A percentile compares a stretch with the other conserved stretches of the same genome.
Conservation (phyloP, 2,797 vertebrate genomes). For the Sebastes cheni region DNA sequence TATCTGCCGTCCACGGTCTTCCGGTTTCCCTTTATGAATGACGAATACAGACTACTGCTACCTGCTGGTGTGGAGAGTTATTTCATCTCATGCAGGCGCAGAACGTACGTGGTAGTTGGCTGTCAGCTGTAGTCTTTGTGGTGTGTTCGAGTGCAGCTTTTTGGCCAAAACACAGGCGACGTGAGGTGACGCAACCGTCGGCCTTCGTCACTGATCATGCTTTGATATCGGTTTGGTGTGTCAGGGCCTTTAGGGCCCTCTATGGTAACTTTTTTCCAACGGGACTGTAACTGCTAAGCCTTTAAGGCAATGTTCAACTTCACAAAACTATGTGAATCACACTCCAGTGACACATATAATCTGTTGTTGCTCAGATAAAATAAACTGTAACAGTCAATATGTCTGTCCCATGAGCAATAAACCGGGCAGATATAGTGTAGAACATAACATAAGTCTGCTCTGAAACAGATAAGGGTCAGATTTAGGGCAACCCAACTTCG, state of each 20-base stretch:
- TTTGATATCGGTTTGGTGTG: too few species aligned
- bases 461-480: constrained; percentile 5
- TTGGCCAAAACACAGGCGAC: not conserved
- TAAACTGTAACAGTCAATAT: not conserved
- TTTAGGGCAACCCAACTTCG: not conserved
- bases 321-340: not conserved
- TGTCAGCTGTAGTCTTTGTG: not conserved
- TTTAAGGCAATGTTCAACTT: not conserved
- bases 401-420: not conserved
- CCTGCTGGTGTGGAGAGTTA: not conserved
- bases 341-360: not conserved
- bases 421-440: not conserved
- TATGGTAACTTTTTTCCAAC: not conserved
- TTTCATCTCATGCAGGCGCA: not conserved
- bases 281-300: not conserved
- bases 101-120: not conserved
- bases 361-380: not conserved
- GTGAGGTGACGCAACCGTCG: too few species aligned
- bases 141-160: not conserved
- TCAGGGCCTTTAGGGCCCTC: too few species aligned
- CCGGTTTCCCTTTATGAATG: not conserved
- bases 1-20: not conserved
- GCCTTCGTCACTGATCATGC: too few species aligned
- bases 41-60: too few species aligned
- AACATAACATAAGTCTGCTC: not conserved